These are phyloP conservation scores for Yponomeuta evonymella DNA, from an alignment of 2,888 invertebrate species.

Conservation along the genomic window DNA sequence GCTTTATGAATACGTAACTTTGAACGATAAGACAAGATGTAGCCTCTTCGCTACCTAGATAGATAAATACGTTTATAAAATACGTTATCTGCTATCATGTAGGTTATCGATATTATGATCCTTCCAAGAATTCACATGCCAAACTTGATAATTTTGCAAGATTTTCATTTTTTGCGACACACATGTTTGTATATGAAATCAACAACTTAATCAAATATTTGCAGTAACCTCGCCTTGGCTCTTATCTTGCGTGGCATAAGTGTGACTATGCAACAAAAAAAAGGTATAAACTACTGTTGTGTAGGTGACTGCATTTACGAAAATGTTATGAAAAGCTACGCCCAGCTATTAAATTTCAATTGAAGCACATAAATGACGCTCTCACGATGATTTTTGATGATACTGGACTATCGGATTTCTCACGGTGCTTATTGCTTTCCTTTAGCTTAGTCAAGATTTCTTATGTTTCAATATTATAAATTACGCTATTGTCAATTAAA, in stretches of 20 bases:
- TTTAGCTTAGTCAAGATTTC: not conserved
- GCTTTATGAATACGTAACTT: not conserved
- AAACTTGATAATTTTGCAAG: not conserved
- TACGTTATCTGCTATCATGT: not conserved
- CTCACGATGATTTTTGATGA: constrained; percentile 1
- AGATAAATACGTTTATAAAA: not conserved
- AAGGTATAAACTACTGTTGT: too few species aligned
- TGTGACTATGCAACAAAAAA: too few species aligned
- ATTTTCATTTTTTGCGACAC: not conserved
- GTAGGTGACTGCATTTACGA: not conserved
- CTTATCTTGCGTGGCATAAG: too few species aligned
- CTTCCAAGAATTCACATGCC: not conserved
- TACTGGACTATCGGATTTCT: not conserved
- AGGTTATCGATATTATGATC: not conserved
- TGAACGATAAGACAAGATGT: not conserved
- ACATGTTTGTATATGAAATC: not conserved
- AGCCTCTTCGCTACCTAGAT: too few species aligned
- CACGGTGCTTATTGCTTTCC: not conserved
- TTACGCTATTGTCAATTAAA: too few species aligned
- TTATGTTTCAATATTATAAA: not conserved
- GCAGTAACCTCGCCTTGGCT: too few species aligned
- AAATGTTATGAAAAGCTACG: not conserved
- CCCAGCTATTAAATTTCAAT: not conserved
- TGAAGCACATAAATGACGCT: not conserved
- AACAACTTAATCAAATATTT: too few species aligned